Conservation (phyloP, 2,113 vertebrate genomes). For the Lonchura striata region DNA sequence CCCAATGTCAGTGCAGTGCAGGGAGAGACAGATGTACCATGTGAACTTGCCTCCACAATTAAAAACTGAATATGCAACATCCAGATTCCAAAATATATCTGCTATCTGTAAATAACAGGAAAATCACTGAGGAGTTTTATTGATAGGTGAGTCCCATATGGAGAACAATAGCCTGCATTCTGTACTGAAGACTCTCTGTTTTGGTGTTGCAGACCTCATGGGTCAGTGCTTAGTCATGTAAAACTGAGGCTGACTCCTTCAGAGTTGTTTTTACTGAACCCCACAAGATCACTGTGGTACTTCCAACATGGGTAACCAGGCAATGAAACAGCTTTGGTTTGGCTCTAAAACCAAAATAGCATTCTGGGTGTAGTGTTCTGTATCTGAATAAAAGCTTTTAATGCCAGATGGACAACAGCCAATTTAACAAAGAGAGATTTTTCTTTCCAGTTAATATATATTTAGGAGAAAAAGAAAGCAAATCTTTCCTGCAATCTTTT, state of each 20-base stretch:
- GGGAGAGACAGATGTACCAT: not conserved
- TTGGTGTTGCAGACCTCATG: not conserved
- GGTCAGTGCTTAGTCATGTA: not conserved
- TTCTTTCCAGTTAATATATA: not conserved
- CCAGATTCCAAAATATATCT: not conserved
- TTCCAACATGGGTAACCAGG: not conserved
- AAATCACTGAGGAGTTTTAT: not conserved
- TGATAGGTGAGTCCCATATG: fast-evolving
- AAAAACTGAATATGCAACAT: not conserved
- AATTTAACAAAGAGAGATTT: not conserved
- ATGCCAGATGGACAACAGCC: not conserved
- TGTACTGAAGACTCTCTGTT: not conserved
- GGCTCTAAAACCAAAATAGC: not conserved
- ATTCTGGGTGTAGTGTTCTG: not conserved
- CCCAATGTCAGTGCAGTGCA: not conserved
- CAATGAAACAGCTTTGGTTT: not conserved
- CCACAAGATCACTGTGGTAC: fast-evolving
- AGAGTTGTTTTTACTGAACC: not conserved
- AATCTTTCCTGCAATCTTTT: not conserved
- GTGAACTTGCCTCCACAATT: not conserved
- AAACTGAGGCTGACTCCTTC: not conserved
- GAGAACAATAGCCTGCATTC: not conserved
- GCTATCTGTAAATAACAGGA: not conserved
- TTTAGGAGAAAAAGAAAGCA: not conserved
- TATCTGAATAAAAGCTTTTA: not conserved